Evolutionary conservation across 2,888 invertebrate genomes (phyloP).

Genomic region (Rotaria sp.): DNA sequence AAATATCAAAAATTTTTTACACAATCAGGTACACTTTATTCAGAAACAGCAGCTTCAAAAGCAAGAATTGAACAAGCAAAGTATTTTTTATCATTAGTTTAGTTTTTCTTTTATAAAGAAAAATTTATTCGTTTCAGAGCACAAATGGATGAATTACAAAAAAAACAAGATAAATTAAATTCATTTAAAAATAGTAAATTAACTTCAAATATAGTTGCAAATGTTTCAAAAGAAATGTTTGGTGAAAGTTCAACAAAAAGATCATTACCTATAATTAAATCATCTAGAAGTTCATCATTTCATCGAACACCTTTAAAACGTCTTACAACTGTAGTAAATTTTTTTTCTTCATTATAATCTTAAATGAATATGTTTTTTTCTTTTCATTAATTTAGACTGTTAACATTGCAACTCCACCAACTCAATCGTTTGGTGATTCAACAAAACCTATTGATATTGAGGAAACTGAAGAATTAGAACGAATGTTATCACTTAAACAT

Average conservation of each 20-base stretch:
- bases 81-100: constrained; percentile 43
- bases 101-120: neutral
- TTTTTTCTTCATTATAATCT: neutral
- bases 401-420: neutral
- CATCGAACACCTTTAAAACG: constrained; percentile 28
- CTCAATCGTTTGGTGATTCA: constrained; percentile 45
- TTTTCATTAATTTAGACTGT: neutral
- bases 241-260: constrained; percentile 35
- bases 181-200: constrained; percentile 36
- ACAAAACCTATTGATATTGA: constrained; percentile 51
- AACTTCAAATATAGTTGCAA: neutral
- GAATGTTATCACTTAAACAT: constrained; percentile 53
- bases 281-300: constrained; percentile 10
- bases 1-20: constrained; percentile 55
- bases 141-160: constrained; percentile 27
- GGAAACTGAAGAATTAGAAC: constrained; percentile 54
- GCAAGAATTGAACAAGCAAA: constrained; percentile 54
- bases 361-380: neutral
- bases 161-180: constrained; percentile 39
- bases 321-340: neutral
- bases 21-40: constrained; percentile 54
- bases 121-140: neutral
- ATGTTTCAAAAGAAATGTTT: constrained; percentile 23
- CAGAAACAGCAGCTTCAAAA: constrained; percentile 55
- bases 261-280: neutral